Evolutionary conservation across 1,140 invertebrate species (phyloP).

Genomic region (Drosophila simulans): DNA sequence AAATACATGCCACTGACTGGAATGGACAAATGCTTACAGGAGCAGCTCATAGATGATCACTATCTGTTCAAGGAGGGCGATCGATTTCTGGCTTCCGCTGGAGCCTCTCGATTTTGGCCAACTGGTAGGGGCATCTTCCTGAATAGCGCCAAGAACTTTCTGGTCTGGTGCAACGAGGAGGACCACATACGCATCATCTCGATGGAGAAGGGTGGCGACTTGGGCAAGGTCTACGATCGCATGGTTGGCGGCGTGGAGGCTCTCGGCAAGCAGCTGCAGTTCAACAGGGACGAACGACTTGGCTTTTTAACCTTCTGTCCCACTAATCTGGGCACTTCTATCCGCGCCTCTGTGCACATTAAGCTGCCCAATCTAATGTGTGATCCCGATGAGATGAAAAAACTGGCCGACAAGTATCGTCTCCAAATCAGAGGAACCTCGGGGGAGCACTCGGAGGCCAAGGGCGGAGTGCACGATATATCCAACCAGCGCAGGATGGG

Average conservation of each 20-base stretch:
- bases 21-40: constrained; percentile 96
- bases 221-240: constrained; percentile 94
- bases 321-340: constrained; percentile 98
- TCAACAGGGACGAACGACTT: constrained; percentile 94
- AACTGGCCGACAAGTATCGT: constrained; percentile 94
- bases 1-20: constrained; percentile 97
- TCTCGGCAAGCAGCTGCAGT: constrained; percentile 94
- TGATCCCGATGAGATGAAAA: constrained; percentile 93
- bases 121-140: constrained; percentile 97
- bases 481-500: constrained; percentile 95
- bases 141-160: constrained; percentile 97
- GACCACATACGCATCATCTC: constrained; percentile 98
- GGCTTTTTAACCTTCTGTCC: constrained; percentile 99
- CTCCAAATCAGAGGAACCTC: constrained; percentile 96
- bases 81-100: constrained; percentile 91
- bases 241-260: constrained; percentile 95
- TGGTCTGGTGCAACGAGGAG: constrained; percentile 99
- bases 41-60: constrained; percentile 97
- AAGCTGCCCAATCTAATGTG: constrained; percentile 96
- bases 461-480: constrained; percentile 96
- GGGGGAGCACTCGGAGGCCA: constrained; percentile 96
- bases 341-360: constrained; percentile 98
- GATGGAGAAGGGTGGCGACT: constrained; percentile 98
- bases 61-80: constrained; percentile 97
- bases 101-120: constrained; percentile 96